These are phyloP conservation scores for Psix sp. DNA, from an alignment of 1,140 invertebrate species.

Conservation along the genomic window DNA sequence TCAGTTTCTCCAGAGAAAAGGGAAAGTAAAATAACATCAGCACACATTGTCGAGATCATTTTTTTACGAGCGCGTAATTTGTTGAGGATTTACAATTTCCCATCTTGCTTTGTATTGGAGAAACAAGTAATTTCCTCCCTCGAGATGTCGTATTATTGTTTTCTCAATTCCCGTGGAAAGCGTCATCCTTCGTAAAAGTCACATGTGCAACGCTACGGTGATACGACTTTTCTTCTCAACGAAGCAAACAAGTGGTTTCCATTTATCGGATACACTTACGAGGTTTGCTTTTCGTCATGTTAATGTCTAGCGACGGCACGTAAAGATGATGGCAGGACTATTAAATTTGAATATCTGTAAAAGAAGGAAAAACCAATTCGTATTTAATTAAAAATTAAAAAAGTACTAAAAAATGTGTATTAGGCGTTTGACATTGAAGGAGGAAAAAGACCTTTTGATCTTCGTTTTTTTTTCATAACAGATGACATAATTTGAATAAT, in stretches of 20 bases:
- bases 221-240: slow-evolving; percentile 29
- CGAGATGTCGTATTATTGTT: slow-evolving; percentile 2
- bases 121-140: not conserved
- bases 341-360: too few species aligned
- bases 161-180: slow-evolving; percentile 1
- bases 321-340: too few species aligned
- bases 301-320: too few species aligned
- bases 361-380: too few species aligned
- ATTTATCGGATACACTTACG: slow-evolving; percentile 38
- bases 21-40: too few species aligned
- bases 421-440: too few species aligned
- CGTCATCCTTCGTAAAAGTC: slow-evolving; percentile 16
- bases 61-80: not conserved
- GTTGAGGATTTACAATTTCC: too few species aligned
- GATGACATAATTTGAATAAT: slow-evolving; percentile 34
- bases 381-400: too few species aligned
- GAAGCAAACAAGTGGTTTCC: slow-evolving; percentile 53
- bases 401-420: too few species aligned
- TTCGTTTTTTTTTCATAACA: too few species aligned
- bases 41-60: not conserved
- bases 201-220: slow-evolving; percentile 19
- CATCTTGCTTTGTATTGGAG: too few species aligned
- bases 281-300: slow-evolving; percentile 44
- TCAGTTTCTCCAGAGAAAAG: not conserved
- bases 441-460: too few species aligned